Percentiles rank a stretch among this genome's conserved stretches.
Evolutionary conservation across 2,113 vertebrate genomes (phyloP).

Genomic region (Phylloscopus whistleri): DNA sequence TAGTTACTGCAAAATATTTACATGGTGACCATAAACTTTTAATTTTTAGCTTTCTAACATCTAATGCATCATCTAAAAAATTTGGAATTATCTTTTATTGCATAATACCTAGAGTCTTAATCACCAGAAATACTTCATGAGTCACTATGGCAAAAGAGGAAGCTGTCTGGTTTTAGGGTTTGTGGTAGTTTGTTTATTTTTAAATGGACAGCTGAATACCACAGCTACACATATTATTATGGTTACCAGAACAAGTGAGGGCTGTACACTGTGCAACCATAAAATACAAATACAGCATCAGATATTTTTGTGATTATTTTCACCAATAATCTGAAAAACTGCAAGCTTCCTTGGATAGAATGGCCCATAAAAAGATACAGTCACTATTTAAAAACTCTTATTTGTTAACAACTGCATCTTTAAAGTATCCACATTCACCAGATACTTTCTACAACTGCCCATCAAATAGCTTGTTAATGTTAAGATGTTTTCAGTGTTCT

Average conservation of each 20-base stretch:
- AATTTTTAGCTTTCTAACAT: background rate
- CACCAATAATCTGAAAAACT: background rate
- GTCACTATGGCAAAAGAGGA: background rate
- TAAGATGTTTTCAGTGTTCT: background rate
- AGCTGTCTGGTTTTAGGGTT: background rate
- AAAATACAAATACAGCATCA: background rate
- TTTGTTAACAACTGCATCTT: background rate
- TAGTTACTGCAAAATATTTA: background rate
- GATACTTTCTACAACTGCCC: background rate
- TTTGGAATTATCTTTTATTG: background rate
- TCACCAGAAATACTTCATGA: background rate
- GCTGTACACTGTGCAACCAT: background rate
- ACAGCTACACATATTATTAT: background rate
- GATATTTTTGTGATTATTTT: background rate
- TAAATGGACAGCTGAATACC: background rate
- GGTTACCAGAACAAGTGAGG: background rate
- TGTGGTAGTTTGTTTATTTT: background rate
- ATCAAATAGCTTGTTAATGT: background rate
- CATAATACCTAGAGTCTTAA: background rate
- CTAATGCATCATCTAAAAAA: background rate
- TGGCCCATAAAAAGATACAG: background rate
- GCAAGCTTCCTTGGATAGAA: background rate
- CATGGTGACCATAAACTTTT: background rate
- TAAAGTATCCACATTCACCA: background rate
- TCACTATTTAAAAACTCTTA: background rate